These are phyloP conservation scores for Coelogynopora nodosa DNA, from an alignment of 2,888 invertebrate genomes.

Conservation along the genomic window DNA sequence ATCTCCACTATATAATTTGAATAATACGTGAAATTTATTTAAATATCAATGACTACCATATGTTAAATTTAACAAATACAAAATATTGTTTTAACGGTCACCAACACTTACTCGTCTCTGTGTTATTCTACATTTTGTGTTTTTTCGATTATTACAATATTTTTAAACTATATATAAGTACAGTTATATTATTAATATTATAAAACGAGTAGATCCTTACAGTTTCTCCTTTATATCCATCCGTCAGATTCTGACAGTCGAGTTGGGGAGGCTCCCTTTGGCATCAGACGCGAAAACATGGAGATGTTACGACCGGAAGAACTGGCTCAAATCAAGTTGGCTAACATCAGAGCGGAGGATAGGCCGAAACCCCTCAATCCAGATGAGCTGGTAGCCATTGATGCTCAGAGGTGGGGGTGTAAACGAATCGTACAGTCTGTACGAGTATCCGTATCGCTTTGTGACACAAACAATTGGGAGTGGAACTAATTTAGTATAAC, in stretches of 20 bases:
- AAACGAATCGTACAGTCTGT: too few relatives aligned
- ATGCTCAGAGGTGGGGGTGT: background rate
- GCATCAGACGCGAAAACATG: background rate
- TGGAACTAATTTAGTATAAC: too few relatives aligned
- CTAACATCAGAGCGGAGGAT: background rate
- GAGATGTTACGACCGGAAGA: background rate
- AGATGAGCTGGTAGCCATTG: background rate
- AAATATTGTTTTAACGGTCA: too few relatives aligned
- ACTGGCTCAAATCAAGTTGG: background rate
- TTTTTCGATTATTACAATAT: background rate
- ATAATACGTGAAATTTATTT: too few relatives aligned
- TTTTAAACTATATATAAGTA: background rate
- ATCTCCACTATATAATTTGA: too few relatives aligned
- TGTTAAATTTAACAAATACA: background rate
- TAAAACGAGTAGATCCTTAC: too few relatives aligned
- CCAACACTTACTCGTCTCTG: too few relatives aligned
- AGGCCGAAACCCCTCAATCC: conserved; percentile 3
- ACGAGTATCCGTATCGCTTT: too few relatives aligned
- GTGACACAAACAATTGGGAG: too few relatives aligned
- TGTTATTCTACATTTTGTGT: too few relatives aligned
- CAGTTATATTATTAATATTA: too few relatives aligned
- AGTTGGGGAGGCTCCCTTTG: background rate
- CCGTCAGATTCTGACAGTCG: background rate
- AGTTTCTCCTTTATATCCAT: too few relatives aligned
- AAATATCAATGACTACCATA: background rate